Percentiles rank a stretch among this genome's conserved stretches.
phyloP scores from a whole-genome alignment of 2,113 vertebrate species.

The Gila orcuttii region DNA sequence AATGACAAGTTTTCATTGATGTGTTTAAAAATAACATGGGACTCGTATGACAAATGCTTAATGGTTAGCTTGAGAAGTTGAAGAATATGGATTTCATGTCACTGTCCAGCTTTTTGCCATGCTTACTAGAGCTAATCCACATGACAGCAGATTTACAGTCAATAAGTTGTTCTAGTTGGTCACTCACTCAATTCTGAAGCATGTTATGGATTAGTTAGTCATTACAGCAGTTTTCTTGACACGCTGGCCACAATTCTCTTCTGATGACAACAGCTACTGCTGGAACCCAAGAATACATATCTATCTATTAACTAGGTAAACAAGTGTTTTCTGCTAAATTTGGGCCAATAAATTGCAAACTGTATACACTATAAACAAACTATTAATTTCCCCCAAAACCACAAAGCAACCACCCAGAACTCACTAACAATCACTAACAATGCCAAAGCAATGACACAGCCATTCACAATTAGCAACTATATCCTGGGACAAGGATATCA shows the following conservation, averaged over 20 bases:
- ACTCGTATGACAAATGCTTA: conserved; percentile 24
- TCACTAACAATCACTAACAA: background rate
- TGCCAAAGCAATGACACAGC: background rate
- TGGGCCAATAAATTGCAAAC: background rate
- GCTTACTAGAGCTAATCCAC: conserved; percentile 22
- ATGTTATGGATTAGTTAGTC: conserved; percentile 24
- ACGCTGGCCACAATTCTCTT: background rate
- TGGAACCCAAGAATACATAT: background rate
- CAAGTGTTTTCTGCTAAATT: background rate
- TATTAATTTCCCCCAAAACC: too few species aligned
- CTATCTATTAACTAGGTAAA: background rate
- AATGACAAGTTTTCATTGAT: conserved; percentile 16
- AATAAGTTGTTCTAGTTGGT: conserved; percentile 14
- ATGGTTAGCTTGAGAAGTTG: conserved; percentile 4
- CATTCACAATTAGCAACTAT: background rate
- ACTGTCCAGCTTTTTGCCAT: background rate
- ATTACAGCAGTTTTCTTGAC: conserved; percentile 13
- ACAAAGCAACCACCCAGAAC: background rate
- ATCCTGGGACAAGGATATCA: background rate
- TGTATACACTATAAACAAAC: background rate
- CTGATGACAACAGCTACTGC: background rate
- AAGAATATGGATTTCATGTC: conserved; percentile 37
- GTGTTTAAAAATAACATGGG: background rate
- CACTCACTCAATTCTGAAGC: conserved; percentile 15
- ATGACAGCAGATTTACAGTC: conserved; percentile 30